A percentile compares a stretch with the other conserved stretches of the same genome.
These are phyloP conservation scores for Epistrophe grossulariae DNA, from an alignment of 2,888 invertebrate genomes.

Conservation along the genomic window DNA sequence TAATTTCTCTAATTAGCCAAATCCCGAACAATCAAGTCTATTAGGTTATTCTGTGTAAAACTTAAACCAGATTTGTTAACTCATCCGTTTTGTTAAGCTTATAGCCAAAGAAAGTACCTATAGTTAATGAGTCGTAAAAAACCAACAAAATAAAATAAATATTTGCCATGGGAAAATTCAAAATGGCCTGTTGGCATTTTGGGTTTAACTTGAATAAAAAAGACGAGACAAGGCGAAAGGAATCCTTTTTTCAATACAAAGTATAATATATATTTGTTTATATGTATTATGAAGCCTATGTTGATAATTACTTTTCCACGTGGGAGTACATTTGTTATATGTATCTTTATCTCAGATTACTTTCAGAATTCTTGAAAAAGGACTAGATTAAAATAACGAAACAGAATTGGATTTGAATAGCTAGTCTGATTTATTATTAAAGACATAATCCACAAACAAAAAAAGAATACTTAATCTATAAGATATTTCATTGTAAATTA, in stretches of 20 bases:
- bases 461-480: not conserved
- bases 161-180: not conserved
- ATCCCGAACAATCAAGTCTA: not conserved
- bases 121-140: not conserved
- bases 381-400: not conserved
- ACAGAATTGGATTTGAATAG: not conserved
- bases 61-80: not conserved
- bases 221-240: not conserved
- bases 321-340: not conserved
- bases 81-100: not conserved
- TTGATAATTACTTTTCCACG: not conserved
- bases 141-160: too few species aligned
- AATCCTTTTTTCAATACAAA: not conserved
- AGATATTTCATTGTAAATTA: not conserved
- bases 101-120: not conserved
- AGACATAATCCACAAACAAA: not conserved
- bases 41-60: not conserved
- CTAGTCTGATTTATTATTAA: not conserved
- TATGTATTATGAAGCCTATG: not conserved
- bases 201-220: not conserved
- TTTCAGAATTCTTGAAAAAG: not conserved
- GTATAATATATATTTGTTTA: too few species aligned
- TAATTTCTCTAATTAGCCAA: not conserved
- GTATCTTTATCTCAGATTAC: not conserved
- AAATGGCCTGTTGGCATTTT: slow-evolving; percentile 1